Evolutionary conservation across 2,797 vertebrate species (phyloP).

Genomic region (Labroides dimidiatus): DNA sequence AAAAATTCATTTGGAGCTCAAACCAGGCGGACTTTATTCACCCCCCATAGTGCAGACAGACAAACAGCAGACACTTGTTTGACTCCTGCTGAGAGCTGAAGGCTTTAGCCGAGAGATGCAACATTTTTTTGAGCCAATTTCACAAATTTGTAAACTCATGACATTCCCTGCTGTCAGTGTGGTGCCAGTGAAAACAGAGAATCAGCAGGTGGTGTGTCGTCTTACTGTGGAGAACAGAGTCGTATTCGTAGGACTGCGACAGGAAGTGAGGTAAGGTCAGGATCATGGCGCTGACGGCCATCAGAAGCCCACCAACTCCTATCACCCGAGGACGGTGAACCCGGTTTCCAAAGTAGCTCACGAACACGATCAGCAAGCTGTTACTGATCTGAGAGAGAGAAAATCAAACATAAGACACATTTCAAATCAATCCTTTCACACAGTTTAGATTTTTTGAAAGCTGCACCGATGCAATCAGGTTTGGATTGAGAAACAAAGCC

Average conservation of each 20-base stretch:
- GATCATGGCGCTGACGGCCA: slow-evolving; percentile 90
- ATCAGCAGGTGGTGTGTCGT: slow-evolving; percentile 2
- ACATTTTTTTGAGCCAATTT: slow-evolving; percentile 18
- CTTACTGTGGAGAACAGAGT: slow-evolving; percentile 82
- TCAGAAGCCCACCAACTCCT: slow-evolving; percentile 90
- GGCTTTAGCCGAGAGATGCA: slow-evolving; percentile 11
- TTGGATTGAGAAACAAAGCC: too few relatives aligned
- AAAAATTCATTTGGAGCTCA: slow-evolving; percentile 45
- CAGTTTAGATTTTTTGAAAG: too few relatives aligned
- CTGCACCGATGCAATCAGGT: too few relatives aligned
- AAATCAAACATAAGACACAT: neutral
- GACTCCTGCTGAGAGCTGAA: slow-evolving; percentile 32
- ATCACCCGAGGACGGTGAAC: slow-evolving; percentile 93
- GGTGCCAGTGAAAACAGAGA: slow-evolving; percentile 22
- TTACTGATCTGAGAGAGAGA: slow-evolving; percentile 89
- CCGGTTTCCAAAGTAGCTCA: slow-evolving; percentile 95
- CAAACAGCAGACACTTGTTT: slow-evolving; percentile 18
- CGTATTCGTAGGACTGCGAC: slow-evolving; percentile 86
- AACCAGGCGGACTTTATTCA: slow-evolving; percentile 17
- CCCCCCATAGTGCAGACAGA: slow-evolving; percentile 6
- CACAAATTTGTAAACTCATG: slow-evolving; percentile 41
- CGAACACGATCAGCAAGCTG: slow-evolving; percentile 91
- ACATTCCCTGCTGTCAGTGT: slow-evolving; percentile 19
- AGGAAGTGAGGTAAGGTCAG: slow-evolving; percentile 96
- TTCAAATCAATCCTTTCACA: too few relatives aligned